These are phyloP conservation scores for Lepidothrix coronata DNA, from an alignment of 2,113 vertebrate genomes.

Conservation along the genomic window DNA sequence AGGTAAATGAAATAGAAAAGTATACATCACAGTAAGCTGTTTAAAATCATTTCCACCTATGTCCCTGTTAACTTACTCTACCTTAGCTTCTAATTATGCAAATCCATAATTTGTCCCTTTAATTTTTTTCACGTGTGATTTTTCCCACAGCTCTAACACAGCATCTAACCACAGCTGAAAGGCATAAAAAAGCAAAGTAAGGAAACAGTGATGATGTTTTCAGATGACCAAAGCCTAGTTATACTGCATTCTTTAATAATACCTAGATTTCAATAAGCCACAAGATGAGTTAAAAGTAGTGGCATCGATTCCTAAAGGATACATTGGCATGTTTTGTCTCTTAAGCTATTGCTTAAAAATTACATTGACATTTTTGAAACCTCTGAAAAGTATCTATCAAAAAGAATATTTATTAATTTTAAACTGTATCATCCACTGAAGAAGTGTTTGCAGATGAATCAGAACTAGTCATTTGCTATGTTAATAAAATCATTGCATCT, in stretches of 20 bases:
- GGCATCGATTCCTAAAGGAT: not conserved
- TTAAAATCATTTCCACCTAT: not conserved
- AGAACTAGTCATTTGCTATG: not conserved
- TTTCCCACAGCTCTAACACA: not conserved
- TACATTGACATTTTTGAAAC: not conserved
- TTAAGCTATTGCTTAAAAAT: not conserved
- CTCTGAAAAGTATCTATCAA: not conserved
- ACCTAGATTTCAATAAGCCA: not conserved
- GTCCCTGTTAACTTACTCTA: not conserved
- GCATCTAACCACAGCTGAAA: not conserved
- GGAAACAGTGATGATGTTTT: not conserved
- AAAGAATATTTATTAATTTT: not conserved
- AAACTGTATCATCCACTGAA: not conserved
- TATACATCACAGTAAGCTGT: not conserved
- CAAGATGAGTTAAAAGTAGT: not conserved
- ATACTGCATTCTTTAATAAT: not conserved
- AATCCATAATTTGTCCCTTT: constrained; percentile 7
- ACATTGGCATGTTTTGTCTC: not conserved
- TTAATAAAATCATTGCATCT: not conserved
- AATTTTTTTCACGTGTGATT: not conserved
- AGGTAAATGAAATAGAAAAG: constrained; percentile 24
- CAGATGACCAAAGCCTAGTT: not conserved
- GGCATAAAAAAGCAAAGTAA: not conserved
- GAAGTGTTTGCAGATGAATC: not conserved
- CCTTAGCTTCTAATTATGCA: constrained; percentile 1